phyloP scores from a whole-genome alignment of 53 echinoderm and acorn worm species.

The Mesocentrotus franciscanus region DNA sequence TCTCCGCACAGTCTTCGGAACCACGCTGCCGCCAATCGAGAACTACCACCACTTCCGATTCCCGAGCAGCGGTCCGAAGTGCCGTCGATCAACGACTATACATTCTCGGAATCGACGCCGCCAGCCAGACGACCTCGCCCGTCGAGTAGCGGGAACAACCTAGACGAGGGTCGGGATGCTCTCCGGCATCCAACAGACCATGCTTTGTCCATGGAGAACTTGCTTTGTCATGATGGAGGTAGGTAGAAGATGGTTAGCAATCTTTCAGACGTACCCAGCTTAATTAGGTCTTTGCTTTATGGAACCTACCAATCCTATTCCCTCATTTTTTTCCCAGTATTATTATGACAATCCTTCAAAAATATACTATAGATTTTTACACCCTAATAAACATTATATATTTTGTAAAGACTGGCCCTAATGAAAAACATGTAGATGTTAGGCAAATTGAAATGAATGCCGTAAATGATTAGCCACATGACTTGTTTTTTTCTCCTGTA shows the following conservation, averaged over 20 bases:
- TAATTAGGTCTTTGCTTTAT: too few relatives aligned
- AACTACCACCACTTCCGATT: slow-evolving; percentile 18
- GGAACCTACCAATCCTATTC: too few relatives aligned
- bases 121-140: not conserved
- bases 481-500: not conserved
- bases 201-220: slow-evolving; percentile 24
- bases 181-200: not conserved
- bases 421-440: too few relatives aligned
- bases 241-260: not conserved
- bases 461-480: not conserved
- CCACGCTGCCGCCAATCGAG: slow-evolving; percentile 2
- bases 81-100: slow-evolving; percentile 14
- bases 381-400: too few relatives aligned
- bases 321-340: too few relatives aligned
- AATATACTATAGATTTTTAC: too few relatives aligned
- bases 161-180: slow-evolving; percentile 21
- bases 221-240: not conserved
- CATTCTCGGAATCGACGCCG: not conserved
- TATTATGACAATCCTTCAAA: too few relatives aligned
- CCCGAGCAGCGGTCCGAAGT: slow-evolving; percentile 3
- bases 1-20: slow-evolving; percentile 34
- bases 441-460: too few relatives aligned
- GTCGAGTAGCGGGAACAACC: slow-evolving; percentile 31
- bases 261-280: too few relatives aligned
- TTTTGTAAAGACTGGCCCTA: too few relatives aligned